Conservation (phyloP, 2,888 invertebrate species). For the Brachycybe producta region DNA sequence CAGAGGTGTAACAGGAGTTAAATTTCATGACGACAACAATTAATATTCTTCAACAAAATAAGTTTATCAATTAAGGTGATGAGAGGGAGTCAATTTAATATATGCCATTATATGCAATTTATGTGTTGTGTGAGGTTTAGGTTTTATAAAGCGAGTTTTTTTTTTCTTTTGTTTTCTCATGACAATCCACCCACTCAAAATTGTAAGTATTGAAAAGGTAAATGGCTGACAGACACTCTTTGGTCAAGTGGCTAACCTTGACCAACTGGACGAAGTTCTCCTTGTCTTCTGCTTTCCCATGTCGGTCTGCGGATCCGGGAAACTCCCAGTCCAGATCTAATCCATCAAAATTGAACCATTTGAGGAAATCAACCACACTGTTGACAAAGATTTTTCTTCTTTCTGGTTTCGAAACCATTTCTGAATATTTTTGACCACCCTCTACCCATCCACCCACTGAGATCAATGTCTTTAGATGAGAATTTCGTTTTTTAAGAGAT, state of each 20-base stretch:
- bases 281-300: constrained; percentile 20
- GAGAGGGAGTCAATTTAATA: no score
- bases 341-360: constrained; percentile 32
- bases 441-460: constrained; percentile 23
- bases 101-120: no score
- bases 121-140: no score
- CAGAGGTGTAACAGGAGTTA: no score
- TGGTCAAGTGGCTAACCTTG: constrained; percentile 15
- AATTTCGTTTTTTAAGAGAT: constrained; percentile 20
- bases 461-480: constrained; percentile 20
- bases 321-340: constrained; percentile 35
- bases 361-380: constrained; percentile 29
- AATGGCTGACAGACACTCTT: no score
- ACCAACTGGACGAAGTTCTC: constrained; percentile 22
- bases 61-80: no score
- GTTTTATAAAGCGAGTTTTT: no score
- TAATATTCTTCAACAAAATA: no score
- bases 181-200: no score
- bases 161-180: no score
- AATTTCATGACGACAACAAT: no score
- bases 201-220: no score
- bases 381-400: constrained; percentile 30
- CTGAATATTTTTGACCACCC: constrained; percentile 22
- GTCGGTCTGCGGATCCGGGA: constrained; percentile 26
- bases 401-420: constrained; percentile 26